Evolutionary conservation across 2,797 vertebrate genomes (phyloP).

Genomic region (Nothura maculosa): DNA sequence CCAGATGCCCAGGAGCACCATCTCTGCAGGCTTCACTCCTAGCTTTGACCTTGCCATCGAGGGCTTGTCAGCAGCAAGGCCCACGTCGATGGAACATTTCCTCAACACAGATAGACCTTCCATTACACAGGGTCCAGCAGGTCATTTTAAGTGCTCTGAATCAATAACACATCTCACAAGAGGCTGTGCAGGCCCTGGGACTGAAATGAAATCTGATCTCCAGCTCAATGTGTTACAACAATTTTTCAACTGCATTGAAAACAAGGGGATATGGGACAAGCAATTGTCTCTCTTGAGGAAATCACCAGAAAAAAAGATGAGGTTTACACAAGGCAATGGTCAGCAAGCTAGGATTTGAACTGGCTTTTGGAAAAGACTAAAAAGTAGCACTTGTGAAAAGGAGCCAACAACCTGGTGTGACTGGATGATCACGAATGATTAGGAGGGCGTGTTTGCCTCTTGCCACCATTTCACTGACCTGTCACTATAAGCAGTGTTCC

Average conservation of each 20-base stretch:
- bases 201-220: conserved; percentile 52
- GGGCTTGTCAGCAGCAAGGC: fast-evolving
- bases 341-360: not conserved
- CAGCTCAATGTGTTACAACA: conserved; percentile 64
- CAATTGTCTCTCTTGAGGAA: conserved; percentile 45
- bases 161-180: conserved; percentile 65
- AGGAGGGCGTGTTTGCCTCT: not conserved
- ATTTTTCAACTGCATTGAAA: conserved; percentile 59
- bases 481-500: not conserved
- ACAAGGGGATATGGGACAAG: conserved; percentile 25
- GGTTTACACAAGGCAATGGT: not conserved
- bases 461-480: fast-evolving
- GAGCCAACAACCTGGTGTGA: not conserved
- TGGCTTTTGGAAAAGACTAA: not conserved
- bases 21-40: not conserved
- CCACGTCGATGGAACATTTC: conserved; percentile 58
- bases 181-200: not conserved
- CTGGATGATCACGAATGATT: not conserved
- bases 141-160: conserved; percentile 66
- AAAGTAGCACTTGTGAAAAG: not conserved
- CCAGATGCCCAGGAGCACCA: not conserved
- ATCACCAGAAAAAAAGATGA: not conserved
- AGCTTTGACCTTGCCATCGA: not conserved
- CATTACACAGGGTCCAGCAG: conserved; percentile 41
- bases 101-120: conserved; percentile 29